Conservation (phyloP, 1,140 invertebrate genomes). For the Drosophila pachea region DNA sequence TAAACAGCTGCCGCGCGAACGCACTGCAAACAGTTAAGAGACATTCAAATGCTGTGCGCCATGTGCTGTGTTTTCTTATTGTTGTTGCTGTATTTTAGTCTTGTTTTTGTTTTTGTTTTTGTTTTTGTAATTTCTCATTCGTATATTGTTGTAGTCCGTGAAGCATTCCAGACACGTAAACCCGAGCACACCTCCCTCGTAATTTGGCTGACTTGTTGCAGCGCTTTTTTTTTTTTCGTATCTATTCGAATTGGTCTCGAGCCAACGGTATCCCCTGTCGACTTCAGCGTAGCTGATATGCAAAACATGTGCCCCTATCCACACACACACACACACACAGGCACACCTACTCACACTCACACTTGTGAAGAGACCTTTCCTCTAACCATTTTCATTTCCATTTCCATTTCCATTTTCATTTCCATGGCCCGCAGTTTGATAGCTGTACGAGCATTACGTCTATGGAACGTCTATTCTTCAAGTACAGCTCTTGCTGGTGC, state of each 20-base stretch:
- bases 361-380: slow-evolving; percentile 8
- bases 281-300: slow-evolving; percentile 37
- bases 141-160: slow-evolving; percentile 17
- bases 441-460: slow-evolving; percentile 19
- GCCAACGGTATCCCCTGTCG: not conserved
- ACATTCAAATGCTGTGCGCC: slow-evolving; percentile 50
- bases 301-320: slow-evolving; percentile 68
- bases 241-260: slow-evolving; percentile 24
- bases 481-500: not conserved
- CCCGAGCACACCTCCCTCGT: slow-evolving; percentile 41
- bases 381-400: slow-evolving; percentile 16
- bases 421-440: slow-evolving; percentile 38
- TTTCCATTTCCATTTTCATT: slow-evolving; percentile 34
- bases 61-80: slow-evolving; percentile 27
- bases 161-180: slow-evolving; percentile 60
- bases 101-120: not conserved
- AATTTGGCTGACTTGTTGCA: slow-evolving; percentile 60
- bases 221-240: slow-evolving; percentile 19
- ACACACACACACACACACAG: slow-evolving; percentile 5
- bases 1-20: slow-evolving; percentile 64
- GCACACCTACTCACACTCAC: slow-evolving; percentile 9
- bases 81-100: not conserved
- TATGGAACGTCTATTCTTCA: not conserved
- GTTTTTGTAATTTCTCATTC: slow-evolving; percentile 1
- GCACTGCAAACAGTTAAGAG: slow-evolving; percentile 42